Evolutionary conservation across 2,888 invertebrate genomes (phyloP).

Genomic region (Matsumyia berberina): DNA sequence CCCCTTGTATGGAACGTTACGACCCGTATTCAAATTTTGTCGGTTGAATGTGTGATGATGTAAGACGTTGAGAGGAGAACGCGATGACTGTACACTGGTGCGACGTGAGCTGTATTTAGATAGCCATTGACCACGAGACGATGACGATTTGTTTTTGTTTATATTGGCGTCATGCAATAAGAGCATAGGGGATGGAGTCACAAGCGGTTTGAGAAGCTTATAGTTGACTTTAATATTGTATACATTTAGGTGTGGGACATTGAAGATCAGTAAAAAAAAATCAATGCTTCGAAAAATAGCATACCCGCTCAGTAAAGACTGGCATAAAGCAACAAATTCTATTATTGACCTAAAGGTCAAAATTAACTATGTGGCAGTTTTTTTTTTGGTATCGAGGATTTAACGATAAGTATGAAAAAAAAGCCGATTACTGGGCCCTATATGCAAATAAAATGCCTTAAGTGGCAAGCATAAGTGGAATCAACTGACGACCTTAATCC

Average conservation of each 20-base stretch:
- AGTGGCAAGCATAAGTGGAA: too few species aligned
- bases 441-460: too few species aligned
- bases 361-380: too few species aligned
- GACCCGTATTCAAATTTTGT: constrained; percentile 47
- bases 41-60: constrained; percentile 43
- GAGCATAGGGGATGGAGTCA: background rate
- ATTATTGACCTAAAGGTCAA: too few species aligned
- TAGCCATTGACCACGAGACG: background rate
- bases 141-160: constrained; percentile 17
- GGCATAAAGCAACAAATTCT: too few species aligned
- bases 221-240: background rate
- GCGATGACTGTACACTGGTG: constrained; percentile 19
- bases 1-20: constrained; percentile 15
- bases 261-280: too few species aligned
- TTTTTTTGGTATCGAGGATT: too few species aligned
- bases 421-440: too few species aligned
- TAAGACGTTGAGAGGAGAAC: constrained; percentile 25
- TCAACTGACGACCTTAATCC: too few species aligned
- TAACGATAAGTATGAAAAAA: too few species aligned
- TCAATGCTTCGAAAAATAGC: too few species aligned
- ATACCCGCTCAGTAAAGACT: too few species aligned
- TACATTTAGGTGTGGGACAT: constrained; percentile 1
- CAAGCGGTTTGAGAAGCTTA: constrained; percentile 1
- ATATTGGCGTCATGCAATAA: constrained; percentile 13
- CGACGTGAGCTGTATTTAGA: constrained; percentile 34